Evolutionary conservation across 2,113 vertebrate species (phyloP).

Genomic region (Cisticola juncidis): DNA sequence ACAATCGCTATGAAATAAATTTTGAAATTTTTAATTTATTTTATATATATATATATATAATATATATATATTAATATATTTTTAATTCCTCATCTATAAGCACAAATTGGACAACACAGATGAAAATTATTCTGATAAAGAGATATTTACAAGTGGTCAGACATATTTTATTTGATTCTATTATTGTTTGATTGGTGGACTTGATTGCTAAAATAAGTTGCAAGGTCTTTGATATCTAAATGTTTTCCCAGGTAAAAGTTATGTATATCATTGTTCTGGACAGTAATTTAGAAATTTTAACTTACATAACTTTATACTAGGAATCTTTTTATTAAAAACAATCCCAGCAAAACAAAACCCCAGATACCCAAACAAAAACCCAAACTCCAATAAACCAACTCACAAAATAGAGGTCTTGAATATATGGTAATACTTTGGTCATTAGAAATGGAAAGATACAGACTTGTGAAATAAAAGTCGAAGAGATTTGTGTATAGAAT

Average conservation of each 20-base stretch:
- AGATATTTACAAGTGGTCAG: background rate
- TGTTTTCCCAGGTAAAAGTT: background rate
- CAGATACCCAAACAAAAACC: background rate
- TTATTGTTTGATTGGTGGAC: background rate
- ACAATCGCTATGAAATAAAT: background rate
- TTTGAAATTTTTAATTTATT: background rate
- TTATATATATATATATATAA: too few relatives aligned
- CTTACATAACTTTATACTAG: background rate
- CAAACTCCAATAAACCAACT: fast-evolving
- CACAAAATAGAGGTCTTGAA: background rate
- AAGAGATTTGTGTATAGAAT: background rate
- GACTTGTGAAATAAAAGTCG: background rate
- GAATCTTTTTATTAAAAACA: background rate
- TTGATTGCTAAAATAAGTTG: background rate
- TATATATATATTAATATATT: too few relatives aligned
- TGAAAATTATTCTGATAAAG: background rate
- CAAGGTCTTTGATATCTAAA: background rate
- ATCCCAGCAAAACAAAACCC: background rate
- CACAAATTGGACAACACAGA: background rate
- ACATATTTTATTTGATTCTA: background rate
- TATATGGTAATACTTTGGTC: background rate
- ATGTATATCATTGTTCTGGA: background rate
- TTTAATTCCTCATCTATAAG: background rate
- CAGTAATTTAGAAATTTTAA: background rate
- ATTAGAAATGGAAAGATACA: background rate